Evolutionary conservation across 2,113 vertebrate genomes (phyloP).

Genomic region (Burhinus oedicnemus): DNA sequence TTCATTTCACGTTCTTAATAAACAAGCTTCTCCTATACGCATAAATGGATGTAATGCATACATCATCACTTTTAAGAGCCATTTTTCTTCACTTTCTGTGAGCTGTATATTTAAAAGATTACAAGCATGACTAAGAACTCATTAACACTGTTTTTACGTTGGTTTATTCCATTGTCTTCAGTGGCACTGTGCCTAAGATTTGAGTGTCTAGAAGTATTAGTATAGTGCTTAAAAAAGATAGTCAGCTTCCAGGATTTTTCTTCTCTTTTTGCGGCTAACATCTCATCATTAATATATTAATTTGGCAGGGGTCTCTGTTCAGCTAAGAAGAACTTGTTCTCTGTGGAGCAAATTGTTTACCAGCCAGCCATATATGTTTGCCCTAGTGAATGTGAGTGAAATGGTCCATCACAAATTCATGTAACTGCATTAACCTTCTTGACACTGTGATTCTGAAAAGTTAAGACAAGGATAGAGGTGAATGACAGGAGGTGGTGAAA

Average conservation of each 20-base stretch:
- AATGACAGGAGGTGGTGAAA: background rate
- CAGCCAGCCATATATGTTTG: background rate
- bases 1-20: background rate
- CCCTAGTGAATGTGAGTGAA: conserved; percentile 2
- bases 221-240: background rate
- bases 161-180: background rate
- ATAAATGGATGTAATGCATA: background rate
- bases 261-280: background rate
- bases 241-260: background rate
- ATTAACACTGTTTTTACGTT: background rate
- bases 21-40: background rate
- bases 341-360: conserved; percentile 32
- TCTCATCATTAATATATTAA: background rate
- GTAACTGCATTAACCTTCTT: conserved; percentile 39
- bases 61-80: background rate
- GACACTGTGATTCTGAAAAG: background rate
- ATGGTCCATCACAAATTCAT: conserved; percentile 43
- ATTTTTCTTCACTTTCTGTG: background rate
- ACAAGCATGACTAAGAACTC: background rate
- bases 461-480: background rate
- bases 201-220: background rate
- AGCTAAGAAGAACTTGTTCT: background rate
- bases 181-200: background rate
- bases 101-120: background rate
- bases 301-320: background rate